A percentile compares a stretch with the other conserved stretches of the same genome.
These are phyloP conservation scores for Drosophila nigrodunni DNA, from an alignment of 1,140 invertebrate species.

Conservation along the genomic window DNA sequence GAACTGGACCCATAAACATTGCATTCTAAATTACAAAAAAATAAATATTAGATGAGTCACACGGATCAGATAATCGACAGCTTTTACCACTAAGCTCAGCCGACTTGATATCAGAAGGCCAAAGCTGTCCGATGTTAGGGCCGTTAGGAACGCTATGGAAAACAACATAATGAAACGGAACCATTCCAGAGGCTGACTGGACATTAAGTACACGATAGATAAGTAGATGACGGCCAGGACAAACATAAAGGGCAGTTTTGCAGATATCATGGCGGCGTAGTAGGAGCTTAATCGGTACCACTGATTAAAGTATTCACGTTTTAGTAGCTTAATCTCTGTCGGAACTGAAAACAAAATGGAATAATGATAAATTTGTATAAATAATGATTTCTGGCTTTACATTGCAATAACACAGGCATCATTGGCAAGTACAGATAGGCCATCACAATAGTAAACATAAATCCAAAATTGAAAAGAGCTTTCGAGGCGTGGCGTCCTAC, in stretches of 20 bases:
- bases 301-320: constrained; percentile 96
- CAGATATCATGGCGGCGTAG: constrained; percentile 92
- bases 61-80: too few species aligned
- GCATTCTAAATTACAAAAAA: constrained; percentile 87
- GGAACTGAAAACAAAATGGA: constrained; percentile 89
- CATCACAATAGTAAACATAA: constrained; percentile 91
- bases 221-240: constrained; percentile 92
- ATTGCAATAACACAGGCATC: constrained; percentile 91
- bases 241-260: constrained; percentile 90
- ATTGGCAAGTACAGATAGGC: constrained; percentile 92
- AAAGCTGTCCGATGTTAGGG: constrained; percentile 91
- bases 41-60: background rate
- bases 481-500: constrained; percentile 92
- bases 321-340: constrained; percentile 93
- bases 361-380: background rate
- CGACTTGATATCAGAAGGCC: constrained; percentile 89
- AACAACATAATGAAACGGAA: constrained; percentile 90
- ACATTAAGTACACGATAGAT: constrained; percentile 93
- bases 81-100: constrained; percentile 89
- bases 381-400: constrained; percentile 86
- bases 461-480: constrained; percentile 92
- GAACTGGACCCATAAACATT: constrained; percentile 91
- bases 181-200: constrained; percentile 93
- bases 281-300: constrained; percentile 97
- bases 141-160: constrained; percentile 88